Evolutionary conservation across 2,888 invertebrate genomes (phyloP), one percentile per base, ranked within the genome.

Genomic region (Tanytarsus gracilentus): DNA sequence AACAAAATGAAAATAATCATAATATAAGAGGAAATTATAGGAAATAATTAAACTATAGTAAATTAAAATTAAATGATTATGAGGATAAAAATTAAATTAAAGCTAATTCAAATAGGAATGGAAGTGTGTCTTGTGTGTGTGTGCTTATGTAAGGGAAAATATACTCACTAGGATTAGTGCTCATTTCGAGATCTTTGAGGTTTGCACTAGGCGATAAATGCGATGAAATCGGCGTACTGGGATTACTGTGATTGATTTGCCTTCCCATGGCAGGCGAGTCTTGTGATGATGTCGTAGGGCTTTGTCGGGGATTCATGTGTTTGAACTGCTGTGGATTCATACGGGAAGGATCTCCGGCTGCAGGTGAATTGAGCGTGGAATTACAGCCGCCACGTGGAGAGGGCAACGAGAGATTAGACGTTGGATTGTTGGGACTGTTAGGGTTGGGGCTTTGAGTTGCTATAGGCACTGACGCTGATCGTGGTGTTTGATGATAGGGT

Each of bases 391-490:
- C 62, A 48, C 85, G 76, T 0, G 86, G 86, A 51, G 86, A 86
- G n/a, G 86, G 85, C 64, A 86, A 72, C 14, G 86, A 85, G 48
- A 85, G 70, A 71, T 84, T 83, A 62, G 82, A 82, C 58, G 83
- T 82, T 49, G 83, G 81, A 69, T 84, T 84, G 65, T 84, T 84
- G 1, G 85, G 85, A 64, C 85, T 85, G 49, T 81, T 78, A 1
- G 86, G 85, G 71, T 82, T 84, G 9, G 85, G 85, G 67, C 85
- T 85, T 68, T 85, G 83, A 66, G 84, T 79, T 36, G 85, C 84
- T 64, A 85, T 84, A 44, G 85, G 85, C 64, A 85, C 84, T 66
- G 85, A 85, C 30, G 84, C 84, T 61, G 85, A 85, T 62, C 85
- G 77, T 61, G 82, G 83, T 23, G 84, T 83, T 69, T 83, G 85